Evolutionary conservation across 1,140 invertebrate genomes (phyloP).

Genomic region (Grapholita molesta): DNA sequence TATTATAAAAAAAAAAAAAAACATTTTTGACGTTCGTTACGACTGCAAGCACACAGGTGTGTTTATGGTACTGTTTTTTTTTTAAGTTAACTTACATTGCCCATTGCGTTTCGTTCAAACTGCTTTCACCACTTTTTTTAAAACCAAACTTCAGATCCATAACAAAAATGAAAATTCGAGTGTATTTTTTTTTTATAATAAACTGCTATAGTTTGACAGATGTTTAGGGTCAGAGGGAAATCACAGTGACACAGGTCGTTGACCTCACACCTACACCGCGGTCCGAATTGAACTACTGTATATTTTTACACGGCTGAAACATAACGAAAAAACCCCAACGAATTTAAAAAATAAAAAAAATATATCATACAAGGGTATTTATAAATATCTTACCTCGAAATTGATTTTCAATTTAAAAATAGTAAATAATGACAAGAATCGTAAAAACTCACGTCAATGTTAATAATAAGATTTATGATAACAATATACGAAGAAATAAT

Average conservation of each 20-base stretch:
- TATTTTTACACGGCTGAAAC: not conserved
- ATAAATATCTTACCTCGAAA: no score
- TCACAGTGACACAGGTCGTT: slow-evolving; percentile 3
- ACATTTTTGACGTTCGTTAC: not conserved
- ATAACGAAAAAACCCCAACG: not conserved
- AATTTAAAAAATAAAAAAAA: no score
- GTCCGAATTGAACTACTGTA: slow-evolving; percentile 5
- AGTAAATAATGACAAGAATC: no score
- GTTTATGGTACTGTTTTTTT: not conserved
- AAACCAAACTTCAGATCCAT: not conserved
- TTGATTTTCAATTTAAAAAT: no score
- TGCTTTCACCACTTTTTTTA: not conserved
- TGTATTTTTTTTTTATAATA: not conserved
- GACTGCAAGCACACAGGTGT: not conserved
- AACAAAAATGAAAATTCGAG: not conserved
- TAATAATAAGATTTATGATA: no score
- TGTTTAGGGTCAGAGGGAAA: not conserved
- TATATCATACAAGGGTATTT: no score
- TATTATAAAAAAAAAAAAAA: not conserved
- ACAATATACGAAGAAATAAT: no score
- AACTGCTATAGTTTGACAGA: not conserved
- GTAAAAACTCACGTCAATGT: no score
- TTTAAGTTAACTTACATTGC: not conserved
- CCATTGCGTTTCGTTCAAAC: not conserved
- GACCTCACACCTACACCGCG: not conserved